Evolutionary conservation across 2,797 vertebrate species (phyloP).

Genomic region (Sternotherus odoratus): DNA sequence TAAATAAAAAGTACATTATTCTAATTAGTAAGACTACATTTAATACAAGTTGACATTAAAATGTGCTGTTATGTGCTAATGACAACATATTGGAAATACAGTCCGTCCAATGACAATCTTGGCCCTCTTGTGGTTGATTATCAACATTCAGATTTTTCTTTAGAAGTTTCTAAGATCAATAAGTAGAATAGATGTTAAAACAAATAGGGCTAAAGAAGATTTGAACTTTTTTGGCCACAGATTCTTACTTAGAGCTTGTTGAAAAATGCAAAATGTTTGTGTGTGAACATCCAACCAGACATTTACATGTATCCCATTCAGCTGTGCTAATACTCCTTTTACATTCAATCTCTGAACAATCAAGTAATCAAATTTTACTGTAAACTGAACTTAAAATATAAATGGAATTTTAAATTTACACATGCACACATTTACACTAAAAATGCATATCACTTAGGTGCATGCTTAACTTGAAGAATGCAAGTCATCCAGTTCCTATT

Average conservation of each 20-base stretch:
- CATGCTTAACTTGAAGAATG: not conserved
- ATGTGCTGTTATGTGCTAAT: not conserved
- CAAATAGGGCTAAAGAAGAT: not conserved
- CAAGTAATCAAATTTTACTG: not conserved
- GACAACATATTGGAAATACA: not conserved
- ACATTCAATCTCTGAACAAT: not conserved
- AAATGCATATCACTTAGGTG: not conserved
- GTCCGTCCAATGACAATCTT: not conserved
- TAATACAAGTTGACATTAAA: not conserved
- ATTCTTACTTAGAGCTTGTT: not conserved
- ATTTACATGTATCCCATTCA: not conserved
- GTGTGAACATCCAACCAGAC: not conserved
- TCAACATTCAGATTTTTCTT: not conserved
- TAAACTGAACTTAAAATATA: not conserved
- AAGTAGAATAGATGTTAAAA: constrained; percentile 3
- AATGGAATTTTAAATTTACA: not conserved
- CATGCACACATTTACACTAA: not conserved
- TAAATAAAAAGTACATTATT: not conserved
- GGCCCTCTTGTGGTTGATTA: not conserved
- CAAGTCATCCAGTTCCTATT: not conserved
- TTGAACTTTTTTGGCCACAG: not conserved
- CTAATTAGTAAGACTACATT: constrained; percentile 10
- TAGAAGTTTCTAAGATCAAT: constrained; percentile 12
- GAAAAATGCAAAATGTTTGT: not conserved
- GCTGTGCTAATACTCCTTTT: not conserved